Conservation (phyloP, 1,140 invertebrate genomes). For the Halictus rubicundus region DNA sequence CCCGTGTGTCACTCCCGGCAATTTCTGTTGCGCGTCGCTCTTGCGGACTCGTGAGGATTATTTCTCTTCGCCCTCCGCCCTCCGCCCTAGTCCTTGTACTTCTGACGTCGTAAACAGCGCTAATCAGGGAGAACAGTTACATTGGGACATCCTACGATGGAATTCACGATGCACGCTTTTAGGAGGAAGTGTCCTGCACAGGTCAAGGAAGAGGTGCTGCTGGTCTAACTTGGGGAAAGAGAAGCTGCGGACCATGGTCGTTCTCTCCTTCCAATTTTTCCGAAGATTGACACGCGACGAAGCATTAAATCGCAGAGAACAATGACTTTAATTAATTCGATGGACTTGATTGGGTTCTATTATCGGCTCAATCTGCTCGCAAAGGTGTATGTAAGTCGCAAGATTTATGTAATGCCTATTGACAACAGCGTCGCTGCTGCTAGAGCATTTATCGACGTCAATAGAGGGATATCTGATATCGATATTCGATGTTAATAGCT, state of each 20-base stretch:
- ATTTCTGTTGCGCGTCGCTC: constrained; percentile 17
- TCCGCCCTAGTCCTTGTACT: too few relatives aligned
- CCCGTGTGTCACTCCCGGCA: constrained; percentile 11
- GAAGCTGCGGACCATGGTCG: too few relatives aligned
- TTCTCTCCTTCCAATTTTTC: too few relatives aligned
- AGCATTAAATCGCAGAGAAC: too few relatives aligned
- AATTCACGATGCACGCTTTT: too few relatives aligned
- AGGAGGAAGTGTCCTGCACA: too few relatives aligned
- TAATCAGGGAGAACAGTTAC: constrained; percentile 45
- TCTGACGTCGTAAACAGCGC: constrained; percentile 24
- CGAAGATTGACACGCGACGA: too few relatives aligned
- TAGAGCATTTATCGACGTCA: neutral
- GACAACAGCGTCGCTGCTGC: neutral
- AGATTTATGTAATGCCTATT: neutral
- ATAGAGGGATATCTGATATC: neutral
- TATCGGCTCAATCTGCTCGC: neutral
- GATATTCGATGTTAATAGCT: neutral
- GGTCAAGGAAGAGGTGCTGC: too few relatives aligned
- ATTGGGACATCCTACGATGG: too few relatives aligned
- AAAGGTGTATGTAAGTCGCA: neutral
- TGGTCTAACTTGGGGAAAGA: too few relatives aligned
- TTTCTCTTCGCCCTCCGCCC: constrained; percentile 2
- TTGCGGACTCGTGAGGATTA: constrained; percentile 22
- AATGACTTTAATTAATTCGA: neutral
- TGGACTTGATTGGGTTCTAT: neutral